phyloP scores from a whole-genome alignment of 2,113 vertebrate genomes.

The Nothoprocta perdicaria region DNA sequence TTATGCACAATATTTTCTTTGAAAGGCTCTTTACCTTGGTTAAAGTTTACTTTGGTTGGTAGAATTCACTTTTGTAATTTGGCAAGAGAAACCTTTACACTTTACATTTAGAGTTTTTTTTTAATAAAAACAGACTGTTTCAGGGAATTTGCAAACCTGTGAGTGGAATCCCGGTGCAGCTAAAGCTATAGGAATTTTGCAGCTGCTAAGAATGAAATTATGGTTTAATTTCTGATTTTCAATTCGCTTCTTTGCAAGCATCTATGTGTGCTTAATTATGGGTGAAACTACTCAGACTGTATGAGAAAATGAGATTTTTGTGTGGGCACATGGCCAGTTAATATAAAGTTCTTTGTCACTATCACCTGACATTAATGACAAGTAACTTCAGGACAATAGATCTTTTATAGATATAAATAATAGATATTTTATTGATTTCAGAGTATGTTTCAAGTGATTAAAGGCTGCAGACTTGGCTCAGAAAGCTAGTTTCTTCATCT shows the following conservation, averaged over 20 bases:
- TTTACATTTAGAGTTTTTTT: not conserved
- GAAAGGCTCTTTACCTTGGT: not conserved
- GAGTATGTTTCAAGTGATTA: not conserved
- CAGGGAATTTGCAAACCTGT: not conserved
- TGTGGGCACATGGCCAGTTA: not conserved
- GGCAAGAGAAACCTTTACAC: not conserved
- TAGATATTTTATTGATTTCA: conserved; percentile 42
- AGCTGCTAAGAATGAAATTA: not conserved
- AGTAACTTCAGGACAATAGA: not conserved
- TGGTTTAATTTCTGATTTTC: not conserved
- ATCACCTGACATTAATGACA: not conserved
- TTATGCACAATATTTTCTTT: not conserved
- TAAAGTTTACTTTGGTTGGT: not conserved
- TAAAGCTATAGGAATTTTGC: not conserved
- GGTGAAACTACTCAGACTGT: not conserved
- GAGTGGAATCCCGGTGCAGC: not conserved
- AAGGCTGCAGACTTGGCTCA: not conserved
- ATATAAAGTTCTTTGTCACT: not conserved
- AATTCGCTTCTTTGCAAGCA: not conserved
- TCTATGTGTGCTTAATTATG: not conserved
- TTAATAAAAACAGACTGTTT: not conserved
- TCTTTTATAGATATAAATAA: no score
- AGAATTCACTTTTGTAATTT: not conserved
- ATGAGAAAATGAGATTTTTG: not conserved
- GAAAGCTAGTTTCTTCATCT: not conserved